A percentile compares a stretch with the other conserved stretches of the same genome.
phyloP scores from a whole-genome alignment of 2,888 invertebrate species.

The Pristionchus mayeri region DNA sequence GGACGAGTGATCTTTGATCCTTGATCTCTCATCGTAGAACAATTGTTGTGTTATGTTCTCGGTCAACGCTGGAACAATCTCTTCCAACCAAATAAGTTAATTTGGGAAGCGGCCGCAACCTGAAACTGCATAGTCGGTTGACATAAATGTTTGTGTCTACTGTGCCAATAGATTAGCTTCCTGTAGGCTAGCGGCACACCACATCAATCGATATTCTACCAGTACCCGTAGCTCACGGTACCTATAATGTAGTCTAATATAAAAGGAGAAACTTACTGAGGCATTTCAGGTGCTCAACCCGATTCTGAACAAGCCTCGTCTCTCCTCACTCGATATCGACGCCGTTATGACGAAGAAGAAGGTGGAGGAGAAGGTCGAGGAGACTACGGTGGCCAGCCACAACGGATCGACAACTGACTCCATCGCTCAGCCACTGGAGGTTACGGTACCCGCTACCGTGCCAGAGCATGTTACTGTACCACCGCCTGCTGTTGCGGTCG shows the following conservation, averaged over 20 bases:
- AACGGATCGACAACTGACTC: slow-evolving; percentile 9
- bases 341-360: slow-evolving; percentile 50
- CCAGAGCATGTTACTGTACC: neutral
- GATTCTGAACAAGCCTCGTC: slow-evolving; percentile 55
- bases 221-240: no score
- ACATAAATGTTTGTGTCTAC: no score
- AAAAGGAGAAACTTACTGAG: no score
- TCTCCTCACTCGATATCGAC: slow-evolving; percentile 60
- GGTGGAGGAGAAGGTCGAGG: slow-evolving; percentile 32
- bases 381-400: slow-evolving; percentile 13
- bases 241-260: no score
- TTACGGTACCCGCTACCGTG: no score
- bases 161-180: neutral
- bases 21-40: neutral
- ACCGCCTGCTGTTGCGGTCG: neutral
- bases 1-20: neutral
- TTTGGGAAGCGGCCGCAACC: no score
- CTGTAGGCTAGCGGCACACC: neutral
- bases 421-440: neutral
- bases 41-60: no score
- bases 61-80: no score
- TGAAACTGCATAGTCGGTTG: no score
- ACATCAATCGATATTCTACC: neutral
- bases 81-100: no score
- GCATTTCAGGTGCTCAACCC: slow-evolving; percentile 51